A percentile compares a stretch with the other conserved stretches of the same genome.
These are phyloP conservation scores for Mirza zaza DNA, from an alignment of 2,113 vertebrate genomes.

Conservation along the genomic window DNA sequence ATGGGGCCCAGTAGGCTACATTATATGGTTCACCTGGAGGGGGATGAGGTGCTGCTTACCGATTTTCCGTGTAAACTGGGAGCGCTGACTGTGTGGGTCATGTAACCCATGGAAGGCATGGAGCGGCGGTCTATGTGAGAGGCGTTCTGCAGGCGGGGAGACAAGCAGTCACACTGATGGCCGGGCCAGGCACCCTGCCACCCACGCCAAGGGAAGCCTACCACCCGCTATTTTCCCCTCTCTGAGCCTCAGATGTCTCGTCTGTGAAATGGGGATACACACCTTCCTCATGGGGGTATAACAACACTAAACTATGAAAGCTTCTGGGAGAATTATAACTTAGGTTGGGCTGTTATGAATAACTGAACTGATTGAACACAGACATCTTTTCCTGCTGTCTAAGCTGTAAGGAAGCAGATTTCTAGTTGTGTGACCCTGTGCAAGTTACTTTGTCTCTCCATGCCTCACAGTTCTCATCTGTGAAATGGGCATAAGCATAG, in stretches of 20 bases:
- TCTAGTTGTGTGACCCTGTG: neutral
- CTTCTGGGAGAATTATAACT: neutral
- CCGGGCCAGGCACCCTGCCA: neutral
- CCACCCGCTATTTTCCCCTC: neutral
- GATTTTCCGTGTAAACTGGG: constrained; percentile 98
- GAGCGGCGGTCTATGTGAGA: constrained; percentile 92
- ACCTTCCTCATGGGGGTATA: neutral
- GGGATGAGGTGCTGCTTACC: constrained; percentile 83
- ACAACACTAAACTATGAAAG: neutral
- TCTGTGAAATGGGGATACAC: neutral
- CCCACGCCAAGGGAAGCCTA: neutral
- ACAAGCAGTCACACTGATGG: constrained; percentile 41
- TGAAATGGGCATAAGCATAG: neutral
- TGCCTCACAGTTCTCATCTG: neutral
- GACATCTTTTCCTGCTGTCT: neutral
- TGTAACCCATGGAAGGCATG: constrained; percentile 97
- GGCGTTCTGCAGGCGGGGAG: constrained; percentile 85
- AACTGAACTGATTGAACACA: neutral
- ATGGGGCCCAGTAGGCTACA: neutral
- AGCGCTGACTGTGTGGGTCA: constrained; percentile 98
- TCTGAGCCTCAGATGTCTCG: neutral
- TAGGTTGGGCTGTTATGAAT: neutral
- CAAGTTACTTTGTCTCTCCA: neutral
- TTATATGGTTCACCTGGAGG: fast-evolving
- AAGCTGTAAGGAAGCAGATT: neutral